A percentile compares a stretch with the other conserved stretches of the same genome.
Evolutionary conservation across 2,888 invertebrate genomes (phyloP).

Genomic region (Eremobia ochroleuca): DNA sequence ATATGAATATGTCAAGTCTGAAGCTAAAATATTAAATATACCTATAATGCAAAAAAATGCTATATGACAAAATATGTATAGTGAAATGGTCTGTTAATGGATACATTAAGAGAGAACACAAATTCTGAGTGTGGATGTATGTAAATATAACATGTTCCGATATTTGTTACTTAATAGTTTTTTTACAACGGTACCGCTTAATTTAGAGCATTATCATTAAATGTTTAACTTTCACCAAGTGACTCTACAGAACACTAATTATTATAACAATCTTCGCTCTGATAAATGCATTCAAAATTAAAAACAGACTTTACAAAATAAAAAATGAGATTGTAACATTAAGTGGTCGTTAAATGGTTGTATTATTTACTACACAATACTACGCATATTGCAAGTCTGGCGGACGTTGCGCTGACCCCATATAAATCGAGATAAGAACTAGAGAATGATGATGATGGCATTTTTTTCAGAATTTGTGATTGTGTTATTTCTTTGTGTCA

Average conservation of each 20-base stretch:
- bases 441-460: background rate
- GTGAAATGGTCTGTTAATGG: too few species aligned
- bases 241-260: background rate
- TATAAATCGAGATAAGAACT: background rate
- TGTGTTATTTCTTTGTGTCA: background rate
- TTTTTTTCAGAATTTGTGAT: background rate
- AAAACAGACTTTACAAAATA: background rate
- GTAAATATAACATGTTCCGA: background rate
- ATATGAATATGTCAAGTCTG: too few species aligned
- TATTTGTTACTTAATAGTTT: background rate
- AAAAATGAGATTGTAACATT: background rate
- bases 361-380: background rate
- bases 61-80: too few species aligned
- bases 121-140: too few species aligned
- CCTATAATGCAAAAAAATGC: too few species aligned
- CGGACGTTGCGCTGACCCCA: background rate
- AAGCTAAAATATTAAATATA: too few species aligned
- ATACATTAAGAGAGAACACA: too few species aligned
- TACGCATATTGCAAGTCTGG: background rate
- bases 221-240: conserved; percentile 21
- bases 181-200: background rate
- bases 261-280: conserved; percentile 16
- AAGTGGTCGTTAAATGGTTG: background rate
- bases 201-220: background rate
- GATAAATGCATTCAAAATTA: conserved; percentile 3